A percentile compares a stretch with the other conserved stretches of the same genome.
phyloP scores from a whole-genome alignment of 1,140 invertebrate genomes.

The Lepidurus packardi region DNA sequence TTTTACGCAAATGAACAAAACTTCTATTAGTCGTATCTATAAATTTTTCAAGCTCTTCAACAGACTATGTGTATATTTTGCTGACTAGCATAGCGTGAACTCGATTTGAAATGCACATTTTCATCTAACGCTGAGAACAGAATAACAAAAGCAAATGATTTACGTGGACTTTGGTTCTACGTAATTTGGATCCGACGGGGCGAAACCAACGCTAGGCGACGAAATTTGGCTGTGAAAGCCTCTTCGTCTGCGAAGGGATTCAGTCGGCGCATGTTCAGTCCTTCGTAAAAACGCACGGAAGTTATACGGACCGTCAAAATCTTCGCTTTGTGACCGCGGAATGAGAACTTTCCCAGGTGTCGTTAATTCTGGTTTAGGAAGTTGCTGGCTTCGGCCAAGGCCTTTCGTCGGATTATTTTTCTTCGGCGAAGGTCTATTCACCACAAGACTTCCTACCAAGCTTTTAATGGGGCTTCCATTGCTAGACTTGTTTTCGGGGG shows the following conservation, averaged over 20 bases:
- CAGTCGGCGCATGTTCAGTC: constrained; percentile 60
- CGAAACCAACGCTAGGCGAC: not conserved
- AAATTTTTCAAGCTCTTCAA: not conserved
- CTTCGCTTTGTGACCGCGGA: constrained; percentile 43
- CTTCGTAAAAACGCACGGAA: constrained; percentile 62
- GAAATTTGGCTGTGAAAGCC: constrained; percentile 40
- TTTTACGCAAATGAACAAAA: not conserved
- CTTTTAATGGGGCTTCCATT: not conserved
- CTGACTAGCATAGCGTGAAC: not conserved
- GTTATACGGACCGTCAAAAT: constrained; percentile 60
- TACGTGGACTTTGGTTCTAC: not conserved
- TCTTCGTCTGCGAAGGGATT: constrained; percentile 63
- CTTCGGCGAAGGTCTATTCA: not conserved
- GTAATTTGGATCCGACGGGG: not conserved
- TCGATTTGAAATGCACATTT: not conserved
- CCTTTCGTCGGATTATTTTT: not conserved
- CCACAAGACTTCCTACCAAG: not conserved
- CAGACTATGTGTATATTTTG: not conserved
- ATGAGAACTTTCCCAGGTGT: constrained; percentile 18
- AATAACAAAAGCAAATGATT: not conserved
- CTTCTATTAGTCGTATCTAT: not conserved
- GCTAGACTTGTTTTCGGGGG: not conserved
- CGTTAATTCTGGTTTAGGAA: constrained; percentile 25
- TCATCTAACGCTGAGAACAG: not conserved
- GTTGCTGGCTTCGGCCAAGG: not conserved